Evolutionary conservation across 2,113 vertebrate species (phyloP).

Genomic region (Gobius niger): DNA sequence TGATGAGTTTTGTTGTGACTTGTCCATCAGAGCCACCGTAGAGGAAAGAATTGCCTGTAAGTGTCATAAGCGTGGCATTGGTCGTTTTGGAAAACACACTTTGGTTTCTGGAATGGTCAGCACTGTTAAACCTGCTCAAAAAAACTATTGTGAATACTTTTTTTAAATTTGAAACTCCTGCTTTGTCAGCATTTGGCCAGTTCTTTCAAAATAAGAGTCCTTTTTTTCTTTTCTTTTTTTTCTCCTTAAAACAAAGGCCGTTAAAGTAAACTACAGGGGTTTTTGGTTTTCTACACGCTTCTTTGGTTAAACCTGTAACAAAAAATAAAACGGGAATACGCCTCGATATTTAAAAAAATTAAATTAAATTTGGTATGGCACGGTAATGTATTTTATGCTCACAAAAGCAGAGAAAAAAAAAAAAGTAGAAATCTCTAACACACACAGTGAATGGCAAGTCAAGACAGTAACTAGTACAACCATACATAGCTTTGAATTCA

Average conservation of each 20-base stretch:
- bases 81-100: slow-evolving; percentile 74
- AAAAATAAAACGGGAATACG: slow-evolving; percentile 77
- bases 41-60: slow-evolving; percentile 35
- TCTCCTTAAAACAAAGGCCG: slow-evolving; percentile 26
- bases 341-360: slow-evolving; percentile 52
- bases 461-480: slow-evolving; percentile 74
- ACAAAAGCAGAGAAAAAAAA: slow-evolving; percentile 37
- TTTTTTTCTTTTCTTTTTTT: background rate
- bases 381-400: slow-evolving; percentile 69
- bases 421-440: slow-evolving; percentile 70
- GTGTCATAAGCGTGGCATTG: slow-evolving; percentile 67
- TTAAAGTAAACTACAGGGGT: slow-evolving; percentile 70
- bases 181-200: slow-evolving; percentile 78
- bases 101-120: slow-evolving; percentile 82
- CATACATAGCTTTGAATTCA: slow-evolving; percentile 72
- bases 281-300: slow-evolving; percentile 85
- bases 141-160: slow-evolving; percentile 48
- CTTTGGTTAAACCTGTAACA: slow-evolving; percentile 85
- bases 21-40: background rate
- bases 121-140: slow-evolving; percentile 45
- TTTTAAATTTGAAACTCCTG: slow-evolving; percentile 64
- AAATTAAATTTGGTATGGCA: slow-evolving; percentile 79
- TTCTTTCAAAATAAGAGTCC: slow-evolving; percentile 55
- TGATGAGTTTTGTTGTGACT: background rate
- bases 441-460: slow-evolving; percentile 78